Evolutionary conservation across 2,888 invertebrate genomes (phyloP).

Genomic region (Drosophila mulleri): DNA sequence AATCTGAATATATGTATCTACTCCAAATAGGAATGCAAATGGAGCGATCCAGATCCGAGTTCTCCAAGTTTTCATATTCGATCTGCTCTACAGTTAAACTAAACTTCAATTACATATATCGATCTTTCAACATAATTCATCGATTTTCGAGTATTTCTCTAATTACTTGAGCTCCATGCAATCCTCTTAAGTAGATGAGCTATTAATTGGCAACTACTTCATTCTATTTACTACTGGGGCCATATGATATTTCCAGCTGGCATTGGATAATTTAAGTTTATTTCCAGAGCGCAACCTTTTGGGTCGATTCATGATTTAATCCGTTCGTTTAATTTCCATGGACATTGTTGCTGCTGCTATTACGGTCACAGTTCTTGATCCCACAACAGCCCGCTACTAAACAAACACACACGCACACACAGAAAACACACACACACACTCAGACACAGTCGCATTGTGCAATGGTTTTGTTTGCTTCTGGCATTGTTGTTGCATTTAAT

Average conservation of each 20-base stretch:
- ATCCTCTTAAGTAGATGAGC: not conserved
- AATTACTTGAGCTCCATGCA: not conserved
- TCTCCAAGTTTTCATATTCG: not conserved
- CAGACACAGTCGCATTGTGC: conserved; percentile 12
- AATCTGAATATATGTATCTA: too few relatives aligned
- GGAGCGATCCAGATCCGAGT: too few relatives aligned
- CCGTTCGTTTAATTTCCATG: conserved; percentile 64
- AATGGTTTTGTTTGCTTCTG: conserved; percentile 62
- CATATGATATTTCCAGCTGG: not conserved
- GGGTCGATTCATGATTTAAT: conserved; percentile 71
- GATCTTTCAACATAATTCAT: not conserved
- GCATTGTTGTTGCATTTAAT: conserved; percentile 77
- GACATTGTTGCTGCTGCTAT: conserved; percentile 23
- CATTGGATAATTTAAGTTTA: conserved; percentile 24
- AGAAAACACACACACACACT: conserved; percentile 2
- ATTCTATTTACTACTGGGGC: not conserved
- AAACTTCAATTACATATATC: not conserved
- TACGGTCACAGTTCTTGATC: conserved; percentile 62
- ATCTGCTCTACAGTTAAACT: not conserved
- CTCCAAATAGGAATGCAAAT: not conserved
- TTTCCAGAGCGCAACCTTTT: conserved; percentile 40
- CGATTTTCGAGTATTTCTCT: not conserved
- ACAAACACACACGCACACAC: conserved; percentile 4
- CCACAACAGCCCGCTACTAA: not conserved
- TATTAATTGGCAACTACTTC: not conserved